Conservation (phyloP, 37 sponge, comb jelly and placozoan species). For the Corticium candelabrum region DNA sequence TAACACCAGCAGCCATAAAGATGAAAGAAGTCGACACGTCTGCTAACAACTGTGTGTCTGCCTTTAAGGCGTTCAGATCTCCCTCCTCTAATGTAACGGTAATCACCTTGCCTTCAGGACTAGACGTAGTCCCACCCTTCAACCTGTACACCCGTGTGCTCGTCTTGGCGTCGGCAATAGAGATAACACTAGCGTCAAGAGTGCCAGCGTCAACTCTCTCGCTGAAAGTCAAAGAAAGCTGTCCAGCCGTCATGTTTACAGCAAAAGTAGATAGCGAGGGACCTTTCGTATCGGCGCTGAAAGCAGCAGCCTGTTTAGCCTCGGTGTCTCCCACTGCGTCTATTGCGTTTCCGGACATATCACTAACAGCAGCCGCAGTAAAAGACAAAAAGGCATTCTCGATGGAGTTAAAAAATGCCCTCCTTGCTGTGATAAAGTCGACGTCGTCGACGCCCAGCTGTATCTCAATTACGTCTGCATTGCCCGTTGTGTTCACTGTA, state of each 20-base stretch:
- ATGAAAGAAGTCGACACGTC: conserved; percentile 41
- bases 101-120: conserved; percentile 54
- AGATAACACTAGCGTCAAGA: conserved; percentile 22
- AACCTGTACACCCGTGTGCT: conserved; percentile 42
- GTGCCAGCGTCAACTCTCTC: conserved; percentile 69
- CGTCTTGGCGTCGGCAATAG: conserved; percentile 25
- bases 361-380: conserved; percentile 36
- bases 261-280: conserved; percentile 47
- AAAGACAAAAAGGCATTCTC: conserved; percentile 50
- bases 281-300: conserved; percentile 46
- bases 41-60: conserved; percentile 32
- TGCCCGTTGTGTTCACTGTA: conserved; percentile 14
- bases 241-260: conserved; percentile 70
- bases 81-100: conserved; percentile 22
- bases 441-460: background rate
- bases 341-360: conserved; percentile 70
- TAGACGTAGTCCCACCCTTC: conserved; percentile 25
- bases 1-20: conserved; percentile 36
- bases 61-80: conserved; percentile 75
- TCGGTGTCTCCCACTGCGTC: conserved; percentile 27
- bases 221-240: conserved; percentile 60
- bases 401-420: conserved; percentile 34
- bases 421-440: background rate
- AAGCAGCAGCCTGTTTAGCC: conserved; percentile 31
- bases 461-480: conserved; percentile 10